phyloP scores from a whole-genome alignment of 2,888 invertebrate species.

The Nezara viridula region DNA sequence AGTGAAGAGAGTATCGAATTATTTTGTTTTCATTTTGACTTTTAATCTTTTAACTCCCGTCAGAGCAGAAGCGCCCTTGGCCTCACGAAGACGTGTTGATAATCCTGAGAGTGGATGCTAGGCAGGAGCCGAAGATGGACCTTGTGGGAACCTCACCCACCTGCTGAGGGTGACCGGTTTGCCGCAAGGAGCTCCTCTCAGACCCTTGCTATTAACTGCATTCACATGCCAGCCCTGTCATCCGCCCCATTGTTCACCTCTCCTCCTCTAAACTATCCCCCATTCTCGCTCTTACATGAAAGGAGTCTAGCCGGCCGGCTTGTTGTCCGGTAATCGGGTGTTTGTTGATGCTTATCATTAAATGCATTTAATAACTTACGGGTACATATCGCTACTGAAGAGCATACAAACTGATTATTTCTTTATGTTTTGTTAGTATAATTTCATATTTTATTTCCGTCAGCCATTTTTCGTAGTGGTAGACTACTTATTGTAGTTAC shows the following conservation, averaged over 20 bases:
- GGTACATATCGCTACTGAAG: too few relatives aligned
- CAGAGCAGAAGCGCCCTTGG: too few relatives aligned
- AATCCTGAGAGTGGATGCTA: background rate
- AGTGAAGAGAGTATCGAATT: background rate
- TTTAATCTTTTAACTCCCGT: too few relatives aligned
- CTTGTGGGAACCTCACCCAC: constrained; percentile 25
- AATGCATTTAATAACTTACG: background rate
- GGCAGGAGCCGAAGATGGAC: background rate
- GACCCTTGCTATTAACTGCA: constrained; percentile 7
- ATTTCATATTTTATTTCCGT: too few relatives aligned
- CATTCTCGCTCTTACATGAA: background rate
- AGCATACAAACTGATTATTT: too few relatives aligned
- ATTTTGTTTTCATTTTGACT: too few relatives aligned
- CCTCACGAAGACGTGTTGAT: background rate
- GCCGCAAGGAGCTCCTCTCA: background rate
- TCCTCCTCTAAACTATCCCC: background rate
- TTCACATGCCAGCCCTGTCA: constrained; percentile 8
- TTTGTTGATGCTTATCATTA: background rate
- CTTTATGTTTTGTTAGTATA: too few relatives aligned
- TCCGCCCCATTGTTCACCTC: constrained; percentile 16
- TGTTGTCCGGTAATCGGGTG: background rate
- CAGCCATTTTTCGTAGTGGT: too few relatives aligned
- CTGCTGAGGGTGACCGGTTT: constrained; percentile 22
- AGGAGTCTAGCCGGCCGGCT: background rate
- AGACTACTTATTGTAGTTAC: too few relatives aligned